These are phyloP conservation scores for Diplazon laetatorius DNA, from an alignment of 2,888 invertebrate species.

Conservation along the genomic window DNA sequence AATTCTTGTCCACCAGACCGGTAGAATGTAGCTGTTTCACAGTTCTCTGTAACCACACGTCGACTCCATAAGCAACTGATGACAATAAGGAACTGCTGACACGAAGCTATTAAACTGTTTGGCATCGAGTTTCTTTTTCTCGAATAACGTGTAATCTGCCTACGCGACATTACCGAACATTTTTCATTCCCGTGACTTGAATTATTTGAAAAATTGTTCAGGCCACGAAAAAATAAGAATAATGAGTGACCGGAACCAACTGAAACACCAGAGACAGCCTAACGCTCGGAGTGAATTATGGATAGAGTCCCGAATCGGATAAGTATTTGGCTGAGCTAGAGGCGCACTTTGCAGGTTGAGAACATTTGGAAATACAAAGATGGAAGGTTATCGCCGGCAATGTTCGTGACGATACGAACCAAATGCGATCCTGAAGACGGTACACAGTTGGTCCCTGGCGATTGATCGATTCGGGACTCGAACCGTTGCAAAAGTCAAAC, in stretches of 20 bases:
- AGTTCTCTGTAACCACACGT: constrained; percentile 33
- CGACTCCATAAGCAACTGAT: constrained; percentile 17
- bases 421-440: constrained; percentile 33
- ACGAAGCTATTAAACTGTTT: constrained; percentile 44
- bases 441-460: constrained; percentile 24
- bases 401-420: constrained; percentile 31
- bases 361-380: not conserved
- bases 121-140: constrained; percentile 33
- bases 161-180: constrained; percentile 24
- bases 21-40: constrained; percentile 51
- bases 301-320: too few relatives aligned
- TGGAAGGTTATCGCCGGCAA: constrained; percentile 4
- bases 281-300: too few relatives aligned
- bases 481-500: constrained; percentile 57
- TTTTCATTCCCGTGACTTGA: not conserved
- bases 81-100: constrained; percentile 64
- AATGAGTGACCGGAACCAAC: not conserved
- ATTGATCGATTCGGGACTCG: constrained; percentile 61
- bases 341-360: not conserved
- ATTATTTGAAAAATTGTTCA: not conserved
- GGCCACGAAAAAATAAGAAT: not conserved
- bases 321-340: too few relatives aligned
- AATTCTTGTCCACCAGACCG: constrained; percentile 47
- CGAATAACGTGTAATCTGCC: constrained; percentile 50
- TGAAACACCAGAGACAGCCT: not conserved